Evolutionary conservation across 2,113 vertebrate species (phyloP).

Genomic region (Nettapus auritus): DNA sequence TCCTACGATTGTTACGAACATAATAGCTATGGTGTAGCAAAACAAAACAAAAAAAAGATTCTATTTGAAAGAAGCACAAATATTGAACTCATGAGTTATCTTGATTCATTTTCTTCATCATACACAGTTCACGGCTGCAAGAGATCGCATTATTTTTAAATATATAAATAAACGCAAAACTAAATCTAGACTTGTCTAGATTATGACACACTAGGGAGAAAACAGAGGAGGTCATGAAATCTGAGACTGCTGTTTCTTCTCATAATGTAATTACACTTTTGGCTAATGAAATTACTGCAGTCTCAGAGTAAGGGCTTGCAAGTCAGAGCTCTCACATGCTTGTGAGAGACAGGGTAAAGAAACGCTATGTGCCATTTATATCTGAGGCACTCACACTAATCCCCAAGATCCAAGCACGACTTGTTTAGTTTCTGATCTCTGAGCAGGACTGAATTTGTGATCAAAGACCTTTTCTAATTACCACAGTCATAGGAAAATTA

Average conservation of each 20-base stretch:
- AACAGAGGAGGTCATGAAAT: constrained; percentile 61
- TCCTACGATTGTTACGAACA: not conserved
- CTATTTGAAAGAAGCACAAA: not conserved
- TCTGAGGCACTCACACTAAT: not conserved
- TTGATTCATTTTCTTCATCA: constrained; percentile 37
- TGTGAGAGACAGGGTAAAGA: not conserved
- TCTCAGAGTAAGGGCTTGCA: constrained; percentile 35
- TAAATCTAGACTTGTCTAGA: constrained; percentile 51
- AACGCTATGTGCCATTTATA: not conserved
- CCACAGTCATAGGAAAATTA: constrained; percentile 54
- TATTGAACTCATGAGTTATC: not conserved
- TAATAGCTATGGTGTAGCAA: not conserved
- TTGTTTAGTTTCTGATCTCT: constrained; percentile 40
- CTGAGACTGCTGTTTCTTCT: constrained; percentile 31
- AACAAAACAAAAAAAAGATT: not conserved
- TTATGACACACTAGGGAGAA: constrained; percentile 42
- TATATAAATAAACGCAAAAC: constrained; percentile 40
- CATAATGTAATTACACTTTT: constrained; percentile 67
- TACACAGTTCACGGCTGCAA: not conserved
- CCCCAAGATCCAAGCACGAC: constrained; percentile 25
- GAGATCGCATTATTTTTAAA: constrained; percentile 28
- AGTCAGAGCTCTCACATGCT: constrained; percentile 16
- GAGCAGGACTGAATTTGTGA: constrained; percentile 27
- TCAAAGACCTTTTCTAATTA: constrained; percentile 50
- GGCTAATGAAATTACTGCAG: constrained; percentile 61